Base-by-base conservation (phyloP, 2,797 vertebrate species). In the Luscinia luscinia region DNA sequence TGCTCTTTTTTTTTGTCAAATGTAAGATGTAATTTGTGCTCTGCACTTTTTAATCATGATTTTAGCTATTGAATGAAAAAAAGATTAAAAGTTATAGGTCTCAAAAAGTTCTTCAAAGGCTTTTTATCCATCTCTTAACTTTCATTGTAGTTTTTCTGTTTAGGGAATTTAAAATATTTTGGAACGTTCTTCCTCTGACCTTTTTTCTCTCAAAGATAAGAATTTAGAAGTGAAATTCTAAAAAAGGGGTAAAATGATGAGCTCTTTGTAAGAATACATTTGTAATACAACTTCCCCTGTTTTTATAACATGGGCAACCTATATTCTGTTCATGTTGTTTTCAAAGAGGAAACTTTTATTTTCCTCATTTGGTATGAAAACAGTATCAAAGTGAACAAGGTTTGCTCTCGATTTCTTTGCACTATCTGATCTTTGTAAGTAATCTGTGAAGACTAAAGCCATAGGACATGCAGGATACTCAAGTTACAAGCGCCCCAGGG, bases 331-430 rank as follows among this genome's bases (percentile, higher is more conserved):
- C 23, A 30, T 69, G 41, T 46, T 45, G 41, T 79, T 93, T 94
- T 79, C 66, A 89, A 69, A 93, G 43, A 95, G 83, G 88, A 93
- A 94, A 74, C 18, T 55, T 79, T 43, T 55, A 58, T 51, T 82
- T 94, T 84, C 61, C 63, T 89, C 74, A 62, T 91, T 94, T 93
- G 61, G 32, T 88, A 88, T 63, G 87, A 94, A 95, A 94, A 84
- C 38, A 77, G 12, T 90, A 88, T 93, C 75, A 95, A 94, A 91
- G 59, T 59, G 82, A 75, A 84, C 64, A 92, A 5, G 46, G 52
- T 69, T 96, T 89, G 89, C 85, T 95, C 80, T 85, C 82, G 79
- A 81, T 95, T 96, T 95, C 89, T 89, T 94, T 91, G 54, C 84
- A 94, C 32, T 94, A 85, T 95, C 85, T 94, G 89, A 88, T 95